Evolutionary conservation across 1,140 invertebrate species (phyloP).

Genomic region (Magallana angulata): DNA sequence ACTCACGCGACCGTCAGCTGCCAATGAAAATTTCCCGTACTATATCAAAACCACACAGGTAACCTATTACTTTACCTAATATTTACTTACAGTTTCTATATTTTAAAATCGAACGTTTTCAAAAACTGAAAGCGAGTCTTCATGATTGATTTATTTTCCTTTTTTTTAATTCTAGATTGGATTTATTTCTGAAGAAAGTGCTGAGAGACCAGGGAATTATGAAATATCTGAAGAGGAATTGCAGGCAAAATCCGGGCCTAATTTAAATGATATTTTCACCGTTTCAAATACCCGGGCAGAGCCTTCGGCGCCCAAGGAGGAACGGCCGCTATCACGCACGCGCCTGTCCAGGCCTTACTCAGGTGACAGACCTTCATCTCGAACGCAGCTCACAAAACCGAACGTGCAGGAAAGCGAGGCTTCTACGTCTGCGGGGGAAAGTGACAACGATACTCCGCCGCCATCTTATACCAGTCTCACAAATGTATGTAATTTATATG

Average conservation of each 20-base stretch:
- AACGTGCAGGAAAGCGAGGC: not conserved
- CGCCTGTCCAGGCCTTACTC: not conserved
- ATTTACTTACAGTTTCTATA: too few relatives aligned
- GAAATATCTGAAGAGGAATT: conserved; percentile 27
- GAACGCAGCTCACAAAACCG: not conserved
- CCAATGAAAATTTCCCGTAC: conserved; percentile 92
- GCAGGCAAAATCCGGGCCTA: not conserved
- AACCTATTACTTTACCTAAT: not conserved
- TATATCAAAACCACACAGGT: conserved; percentile 90
- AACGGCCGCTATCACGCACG: not conserved
- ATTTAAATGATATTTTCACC: conserved; percentile 11
- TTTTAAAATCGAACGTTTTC: too few relatives aligned
- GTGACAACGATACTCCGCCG: conserved; percentile 1
- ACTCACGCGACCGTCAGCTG: conserved; percentile 88
- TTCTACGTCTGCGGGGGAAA: not conserved
- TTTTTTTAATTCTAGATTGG: not conserved
- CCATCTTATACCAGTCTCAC: not conserved
- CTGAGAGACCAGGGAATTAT: not conserved
- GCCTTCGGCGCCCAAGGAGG: not conserved
- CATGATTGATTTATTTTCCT: not conserved
- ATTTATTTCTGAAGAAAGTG: not conserved
- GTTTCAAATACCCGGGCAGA: not conserved
- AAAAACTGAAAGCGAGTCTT: not conserved
- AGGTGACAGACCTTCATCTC: not conserved
- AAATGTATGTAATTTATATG: too few relatives aligned